Conservation (phyloP, 2,888 invertebrate species). For the Cephus nigrinus region DNA sequence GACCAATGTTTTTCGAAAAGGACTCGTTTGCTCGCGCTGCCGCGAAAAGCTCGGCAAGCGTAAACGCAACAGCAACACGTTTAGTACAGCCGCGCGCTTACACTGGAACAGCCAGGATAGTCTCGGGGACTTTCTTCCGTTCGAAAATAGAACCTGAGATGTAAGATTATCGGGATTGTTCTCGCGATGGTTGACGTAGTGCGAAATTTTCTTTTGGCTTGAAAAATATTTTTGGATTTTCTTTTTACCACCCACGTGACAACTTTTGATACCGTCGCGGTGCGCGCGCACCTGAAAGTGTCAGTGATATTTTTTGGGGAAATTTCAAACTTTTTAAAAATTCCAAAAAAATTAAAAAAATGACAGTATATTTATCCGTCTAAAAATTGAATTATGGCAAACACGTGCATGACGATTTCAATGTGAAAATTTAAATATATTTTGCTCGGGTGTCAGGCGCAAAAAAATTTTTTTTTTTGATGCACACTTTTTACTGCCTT, state of each 20-base stretch:
- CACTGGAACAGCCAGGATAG: constrained; percentile 6
- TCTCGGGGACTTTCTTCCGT: background rate
- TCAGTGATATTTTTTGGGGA: background rate
- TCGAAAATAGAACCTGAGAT: background rate
- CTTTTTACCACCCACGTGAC: background rate
- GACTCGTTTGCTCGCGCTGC: constrained; percentile 24
- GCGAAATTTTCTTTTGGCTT: background rate
- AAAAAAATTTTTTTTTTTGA: background rate
- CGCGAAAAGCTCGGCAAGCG: constrained; percentile 32
- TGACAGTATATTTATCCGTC: background rate
- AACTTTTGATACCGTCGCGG: background rate
- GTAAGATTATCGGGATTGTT: background rate
- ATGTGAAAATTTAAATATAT: background rate
- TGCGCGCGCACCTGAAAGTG: background rate
- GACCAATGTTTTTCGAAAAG: constrained; percentile 46
- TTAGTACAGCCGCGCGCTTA: constrained; percentile 51
- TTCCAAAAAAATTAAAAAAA: background rate
- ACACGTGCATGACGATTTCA: background rate
- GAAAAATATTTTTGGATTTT: background rate
- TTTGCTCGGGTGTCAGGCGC: background rate
- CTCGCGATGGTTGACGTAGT: background rate
- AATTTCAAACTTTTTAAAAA: background rate
- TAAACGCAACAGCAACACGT: constrained; percentile 14
- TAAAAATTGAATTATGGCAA: background rate
- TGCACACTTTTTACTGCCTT: background rate